Evolutionary conservation across 2,113 vertebrate genomes (phyloP).

Genomic region (Onychostruthus taczanowskii): DNA sequence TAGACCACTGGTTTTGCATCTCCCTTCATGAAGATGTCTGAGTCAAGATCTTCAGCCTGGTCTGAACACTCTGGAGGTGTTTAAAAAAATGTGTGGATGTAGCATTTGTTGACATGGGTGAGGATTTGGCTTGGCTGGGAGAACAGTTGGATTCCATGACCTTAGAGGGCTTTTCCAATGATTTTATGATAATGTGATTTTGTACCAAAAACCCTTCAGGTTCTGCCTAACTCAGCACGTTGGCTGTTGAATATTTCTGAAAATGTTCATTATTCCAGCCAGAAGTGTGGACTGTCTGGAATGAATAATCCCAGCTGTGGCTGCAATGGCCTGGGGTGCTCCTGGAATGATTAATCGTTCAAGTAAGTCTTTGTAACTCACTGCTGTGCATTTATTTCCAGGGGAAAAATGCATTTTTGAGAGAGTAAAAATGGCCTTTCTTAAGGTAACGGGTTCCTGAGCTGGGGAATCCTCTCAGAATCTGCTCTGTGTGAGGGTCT

Average conservation of each 20-base stretch:
- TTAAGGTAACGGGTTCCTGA: not conserved
- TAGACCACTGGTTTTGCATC: not conserved
- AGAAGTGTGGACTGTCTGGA: not conserved
- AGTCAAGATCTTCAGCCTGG: not conserved
- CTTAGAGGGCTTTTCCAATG: not conserved
- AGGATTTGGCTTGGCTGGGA: not conserved
- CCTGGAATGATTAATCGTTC: not conserved
- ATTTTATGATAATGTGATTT: not conserved
- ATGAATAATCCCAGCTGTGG: not conserved
- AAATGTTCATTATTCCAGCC: not conserved
- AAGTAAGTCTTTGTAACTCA: not conserved
- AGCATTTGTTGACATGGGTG: not conserved
- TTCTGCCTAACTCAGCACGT: not conserved
- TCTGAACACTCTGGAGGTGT: not conserved
- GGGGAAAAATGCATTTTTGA: not conserved
- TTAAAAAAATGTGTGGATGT: not conserved
- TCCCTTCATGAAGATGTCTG: not conserved
- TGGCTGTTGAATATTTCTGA: not conserved
- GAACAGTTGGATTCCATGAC: not conserved
- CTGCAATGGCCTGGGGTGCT: not conserved
- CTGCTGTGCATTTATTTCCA: not conserved
- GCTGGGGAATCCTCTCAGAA: fast-evolving
- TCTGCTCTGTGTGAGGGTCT: fast-evolving
- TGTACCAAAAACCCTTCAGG: not conserved
- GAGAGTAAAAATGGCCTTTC: not conserved